phyloP scores from a whole-genome alignment of 1,140 invertebrate species.

The Panagrolaimus sp. region DNA sequence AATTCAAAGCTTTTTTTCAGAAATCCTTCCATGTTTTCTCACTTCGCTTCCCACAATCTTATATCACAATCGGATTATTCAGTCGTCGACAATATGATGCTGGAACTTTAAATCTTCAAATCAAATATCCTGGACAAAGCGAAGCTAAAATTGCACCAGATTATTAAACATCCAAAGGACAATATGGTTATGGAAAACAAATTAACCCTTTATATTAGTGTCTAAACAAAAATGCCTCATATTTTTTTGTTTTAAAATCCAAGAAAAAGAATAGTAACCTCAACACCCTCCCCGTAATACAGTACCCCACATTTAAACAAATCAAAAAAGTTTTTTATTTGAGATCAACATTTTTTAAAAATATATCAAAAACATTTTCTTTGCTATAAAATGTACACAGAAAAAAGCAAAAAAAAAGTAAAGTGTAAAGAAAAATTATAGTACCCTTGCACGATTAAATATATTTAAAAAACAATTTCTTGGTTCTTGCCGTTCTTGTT shows the following conservation, averaged over 20 bases:
- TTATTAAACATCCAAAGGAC: too few species aligned
- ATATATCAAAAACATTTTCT: neutral
- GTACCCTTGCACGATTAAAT: neutral
- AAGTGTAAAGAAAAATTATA: too few species aligned
- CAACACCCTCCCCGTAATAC: too few species aligned
- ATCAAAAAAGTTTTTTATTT: neutral
- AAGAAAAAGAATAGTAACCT: too few species aligned
- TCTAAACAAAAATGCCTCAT: too few species aligned
- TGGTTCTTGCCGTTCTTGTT: neutral
- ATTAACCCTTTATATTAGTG: too few species aligned
- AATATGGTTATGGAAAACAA: too few species aligned
- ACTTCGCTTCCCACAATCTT: slow-evolving; percentile 10
- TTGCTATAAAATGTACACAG: neutral
- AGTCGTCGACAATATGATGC: slow-evolving; percentile 21
- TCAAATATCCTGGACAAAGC: slow-evolving; percentile 18
- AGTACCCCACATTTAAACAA: too few species aligned
- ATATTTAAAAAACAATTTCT: slow-evolving; percentile 3
- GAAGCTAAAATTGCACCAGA: neutral
- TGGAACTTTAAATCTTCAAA: slow-evolving; percentile 18
- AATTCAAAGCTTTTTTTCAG: neutral
- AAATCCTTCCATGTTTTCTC: neutral
- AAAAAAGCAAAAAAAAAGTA: too few species aligned
- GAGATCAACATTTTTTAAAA: neutral
- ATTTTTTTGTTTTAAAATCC: too few species aligned
- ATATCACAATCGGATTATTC: slow-evolving; percentile 16